phyloP scores from a whole-genome alignment of 1,140 invertebrate species.

The Dryas iulia region DNA sequence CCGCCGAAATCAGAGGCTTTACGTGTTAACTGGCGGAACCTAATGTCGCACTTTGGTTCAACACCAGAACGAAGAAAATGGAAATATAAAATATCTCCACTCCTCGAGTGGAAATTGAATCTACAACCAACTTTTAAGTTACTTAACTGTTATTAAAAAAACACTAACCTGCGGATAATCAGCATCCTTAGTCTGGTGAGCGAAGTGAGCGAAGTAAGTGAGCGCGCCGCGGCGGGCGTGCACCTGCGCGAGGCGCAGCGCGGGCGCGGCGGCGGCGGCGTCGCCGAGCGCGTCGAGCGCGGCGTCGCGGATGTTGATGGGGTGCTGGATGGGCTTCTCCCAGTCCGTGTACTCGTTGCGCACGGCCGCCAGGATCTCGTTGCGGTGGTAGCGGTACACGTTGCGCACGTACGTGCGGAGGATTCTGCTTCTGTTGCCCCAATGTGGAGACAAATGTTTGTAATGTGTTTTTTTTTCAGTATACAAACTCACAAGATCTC shows the following conservation, averaged over 20 bases:
- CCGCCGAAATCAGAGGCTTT: too few relatives aligned
- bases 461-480: too few relatives aligned
- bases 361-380: conserved; percentile 95
- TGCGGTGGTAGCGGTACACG: conserved; percentile 92
- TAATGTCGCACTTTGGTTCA: too few relatives aligned
- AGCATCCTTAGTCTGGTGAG: conserved; percentile 88
- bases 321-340: conserved; percentile 92
- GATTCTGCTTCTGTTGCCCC: conserved; percentile 84
- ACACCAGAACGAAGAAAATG: too few relatives aligned
- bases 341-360: conserved; percentile 96
- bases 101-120: too few relatives aligned
- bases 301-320: conserved; percentile 89
- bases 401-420: conserved; percentile 92
- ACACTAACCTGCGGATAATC: conserved; percentile 85
- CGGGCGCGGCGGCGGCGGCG: conserved; percentile 87
- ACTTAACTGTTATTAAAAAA: too few relatives aligned
- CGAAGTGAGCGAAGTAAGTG: conserved; percentile 91
- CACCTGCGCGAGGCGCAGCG: conserved; percentile 85
- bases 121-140: too few relatives aligned
- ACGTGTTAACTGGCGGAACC: too few relatives aligned
- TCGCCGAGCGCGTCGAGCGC: conserved; percentile 94
- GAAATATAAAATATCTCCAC: too few relatives aligned
- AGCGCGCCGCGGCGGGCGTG: conserved; percentile 85
- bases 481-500: too few relatives aligned
- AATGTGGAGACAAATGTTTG: too few relatives aligned